Base-by-base conservation (phyloP, 2,113 vertebrate species). In the Poecile atricapillus region DNA sequence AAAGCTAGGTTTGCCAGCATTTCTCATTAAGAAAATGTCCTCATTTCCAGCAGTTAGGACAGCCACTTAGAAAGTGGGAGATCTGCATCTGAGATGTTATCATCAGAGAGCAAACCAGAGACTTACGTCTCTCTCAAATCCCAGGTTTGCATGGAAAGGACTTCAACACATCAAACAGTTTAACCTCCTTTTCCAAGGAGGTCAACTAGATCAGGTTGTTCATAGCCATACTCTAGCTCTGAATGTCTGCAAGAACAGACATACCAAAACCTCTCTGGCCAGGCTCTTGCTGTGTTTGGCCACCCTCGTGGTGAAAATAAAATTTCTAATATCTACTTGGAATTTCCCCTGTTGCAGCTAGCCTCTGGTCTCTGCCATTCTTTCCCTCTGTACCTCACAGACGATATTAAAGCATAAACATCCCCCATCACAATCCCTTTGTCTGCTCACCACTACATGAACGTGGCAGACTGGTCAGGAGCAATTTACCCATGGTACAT, bases 221-320 rank as follows among this genome's bases (percentile, higher is more conserved):
- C 44, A 39, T 9, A 35, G 13, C 22, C 56, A 33, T 6, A 1
- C 41, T 37, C 33, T 47, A 56, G 14, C 24, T 47, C 22, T 50
- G 33, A 75, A 55, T 10, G 17, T 13, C 25, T 91, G 18, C n/a
- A 59, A 86, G 20, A 76, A 64, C 1, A 12, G 24, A 82, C 25
- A 67, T 16, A 63, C 6, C 15, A 64, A 60, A 73, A 33, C 18
- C 5, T 81, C 27, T 30, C 80, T 56, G 30, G 7, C 27, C 10
- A 63, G 35, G 25, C 13, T 68, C 12, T 49, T 49, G 11, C 8
- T 19, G 13, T 43, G n/a, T 50, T 71, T 39, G 9, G 70, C 11
- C 18, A 64, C 4, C 1, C 5, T 44, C 0, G 0, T 9, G 10
- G 15, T 39, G 6, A 30, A 44, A 70, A 94, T n/a, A 74, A 58